phyloP scores from a whole-genome alignment of 2,797 vertebrate species.

The Anolis apletophallus region DNA sequence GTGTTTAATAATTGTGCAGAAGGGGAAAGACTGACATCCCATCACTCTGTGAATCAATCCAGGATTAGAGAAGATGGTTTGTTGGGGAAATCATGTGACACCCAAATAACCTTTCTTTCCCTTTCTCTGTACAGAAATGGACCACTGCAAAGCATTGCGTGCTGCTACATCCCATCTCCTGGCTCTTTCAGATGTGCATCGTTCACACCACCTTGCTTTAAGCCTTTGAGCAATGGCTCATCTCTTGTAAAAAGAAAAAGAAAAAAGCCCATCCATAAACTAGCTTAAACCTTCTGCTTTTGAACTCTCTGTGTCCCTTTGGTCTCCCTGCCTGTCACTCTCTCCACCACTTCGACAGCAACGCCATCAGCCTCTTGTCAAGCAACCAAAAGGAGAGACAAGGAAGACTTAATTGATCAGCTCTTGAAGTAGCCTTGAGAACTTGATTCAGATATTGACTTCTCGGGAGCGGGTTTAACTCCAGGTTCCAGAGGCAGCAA shows the following conservation, averaged over 20 bases:
- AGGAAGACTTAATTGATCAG: constrained; percentile 83
- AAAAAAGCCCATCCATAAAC: constrained; percentile 41
- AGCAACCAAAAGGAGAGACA: constrained; percentile 66
- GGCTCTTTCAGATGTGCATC: accelerated
- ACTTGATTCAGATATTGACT: constrained; percentile 86
- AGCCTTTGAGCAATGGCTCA: constrained; percentile 15
- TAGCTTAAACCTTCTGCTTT: constrained; percentile 69
- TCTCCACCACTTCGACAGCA: neutral
- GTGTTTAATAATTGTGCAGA: neutral
- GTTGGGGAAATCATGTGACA: neutral
- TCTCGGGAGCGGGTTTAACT: constrained; percentile 78
- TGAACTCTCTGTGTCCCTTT: constrained; percentile 46
- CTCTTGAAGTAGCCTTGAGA: constrained; percentile 84
- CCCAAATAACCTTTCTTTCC: accelerated
- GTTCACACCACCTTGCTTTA: neutral
- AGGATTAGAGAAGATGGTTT: neutral
- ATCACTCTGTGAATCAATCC: neutral
- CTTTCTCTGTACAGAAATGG: neutral
- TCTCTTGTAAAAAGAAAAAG: constrained; percentile 10
- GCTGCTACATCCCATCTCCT: neutral
- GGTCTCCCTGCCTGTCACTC: neutral
- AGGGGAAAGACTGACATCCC: neutral
- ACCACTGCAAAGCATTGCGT: neutral
- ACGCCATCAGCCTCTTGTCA: constrained; percentile 79
- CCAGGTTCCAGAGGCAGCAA: constrained; percentile 79